Evolutionary conservation across 2,888 invertebrate species (phyloP), one percentile per base, ranked within the genome.

Genomic region (Acrobasis suavella): DNA sequence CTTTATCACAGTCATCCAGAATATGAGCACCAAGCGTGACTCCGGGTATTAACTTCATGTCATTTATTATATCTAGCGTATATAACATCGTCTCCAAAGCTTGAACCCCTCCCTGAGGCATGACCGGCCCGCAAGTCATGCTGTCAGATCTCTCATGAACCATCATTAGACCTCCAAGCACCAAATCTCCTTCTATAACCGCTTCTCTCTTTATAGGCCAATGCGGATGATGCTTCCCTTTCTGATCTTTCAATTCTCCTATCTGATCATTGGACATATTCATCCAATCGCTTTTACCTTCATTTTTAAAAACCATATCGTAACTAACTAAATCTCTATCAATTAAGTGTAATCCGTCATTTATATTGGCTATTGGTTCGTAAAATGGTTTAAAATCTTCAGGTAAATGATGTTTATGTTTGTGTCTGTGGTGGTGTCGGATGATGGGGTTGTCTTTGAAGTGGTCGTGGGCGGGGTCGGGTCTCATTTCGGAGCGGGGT

Each of bases 1-100:
- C 98, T 88, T 97, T 97, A 92, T 98, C 98, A 86, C 98, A 98
- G 86, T 98, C 98, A 81, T 98, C 98, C 68, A 98, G 93, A 61
- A 98, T 95, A 80, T 98, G 96, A 10, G 97, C 97, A 49, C 98
- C 98, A 12, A 98, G 89, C 7, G 93, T 95, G 61, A 98, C 95
- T 60, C 96, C 96, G 0, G 96, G 96, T 68, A 97, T 91, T 68
- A 96, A 89, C 63, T 93, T 91, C 63, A 93, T 82, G 65, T 94
- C 90, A 72, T 93, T 97, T 62, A 97, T 94, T 52, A 94, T 93
- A 83, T 98, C 98, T 77, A 98, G 85, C 0, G 98, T 98, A 81
- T 95, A 98, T 55, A 98, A 92, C 98, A 98, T 98, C 0, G 96
- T 96, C 82, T 98, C 98, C 68, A 98, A 88, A 0, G 98, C 98